Evolutionary conservation across 1,140 invertebrate genomes (phyloP), one percentile per base, ranked within the genome.

Genomic region (Ceratina australensis): DNA sequence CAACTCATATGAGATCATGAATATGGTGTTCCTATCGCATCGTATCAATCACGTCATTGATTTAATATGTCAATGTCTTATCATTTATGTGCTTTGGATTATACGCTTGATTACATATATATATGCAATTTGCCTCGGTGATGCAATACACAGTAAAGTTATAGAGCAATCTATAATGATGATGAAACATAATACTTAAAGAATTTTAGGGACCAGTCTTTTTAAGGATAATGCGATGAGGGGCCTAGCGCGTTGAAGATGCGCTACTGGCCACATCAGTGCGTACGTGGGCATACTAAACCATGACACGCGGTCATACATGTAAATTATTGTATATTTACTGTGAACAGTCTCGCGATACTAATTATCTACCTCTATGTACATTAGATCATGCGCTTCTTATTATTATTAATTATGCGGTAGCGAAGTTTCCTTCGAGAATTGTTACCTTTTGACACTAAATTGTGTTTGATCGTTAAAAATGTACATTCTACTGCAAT

Each of bases 201-300:
- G 33, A 10, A 42, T 42, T 42, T 10, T 10, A 10, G 33, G 5
- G 33, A 42, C 10, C 10, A 42, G 33, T 42, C 33, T 42, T 42
- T 42, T 42, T 42, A 42, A 42, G 33, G 10, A 42, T 42, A 42
- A 42, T 42, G 33, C 0, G 13, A 13, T 2, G 12, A n/a, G 28
- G 15, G 63, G 57, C 42, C 24, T 78, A 18, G 71, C 24, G 8
- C n/a, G 3, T 4, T 20, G 8, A 22, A 28, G 78, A 56, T 54
- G 42, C 82, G 81, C 18, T 57, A 73, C 81, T 84, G 83, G 68
- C 65, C 50, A 60, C 66, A 26, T 61, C 54, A 67, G 74, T 59
- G 49, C 59, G 65, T 83, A 84, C 83, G 82, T 84, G 83, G 83
- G 75, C 81, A 80, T 72, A 57, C 57, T 56, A 65, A 80, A 18